Percentiles rank a stretch among this genome's conserved stretches.
phyloP scores from a whole-genome alignment of 2,888 invertebrate species.

The Scaeva pyrastri region DNA sequence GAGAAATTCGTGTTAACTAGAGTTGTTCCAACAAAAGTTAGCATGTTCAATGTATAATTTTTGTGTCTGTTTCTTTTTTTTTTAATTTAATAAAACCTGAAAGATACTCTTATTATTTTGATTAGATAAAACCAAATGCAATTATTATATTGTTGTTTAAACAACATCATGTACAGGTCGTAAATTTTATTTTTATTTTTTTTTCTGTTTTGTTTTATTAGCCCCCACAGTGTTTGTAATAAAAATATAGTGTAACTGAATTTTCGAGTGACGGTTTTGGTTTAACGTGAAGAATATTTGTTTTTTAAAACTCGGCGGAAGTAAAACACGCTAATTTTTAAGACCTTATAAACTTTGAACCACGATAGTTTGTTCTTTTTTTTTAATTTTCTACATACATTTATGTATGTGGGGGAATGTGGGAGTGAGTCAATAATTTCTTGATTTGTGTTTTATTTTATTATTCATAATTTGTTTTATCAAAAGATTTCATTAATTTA shows the following conservation, averaged over 20 bases:
- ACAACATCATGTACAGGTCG: background rate
- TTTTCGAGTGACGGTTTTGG: conserved; percentile 1
- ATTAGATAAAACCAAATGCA: conserved; percentile 41
- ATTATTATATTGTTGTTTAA: conserved; percentile 21
- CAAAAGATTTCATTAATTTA: conserved; percentile 2
- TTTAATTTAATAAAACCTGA: conserved; percentile 13
- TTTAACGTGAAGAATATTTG: background rate
- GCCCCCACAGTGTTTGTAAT: background rate
- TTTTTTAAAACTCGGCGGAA: background rate
- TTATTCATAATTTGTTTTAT: background rate
- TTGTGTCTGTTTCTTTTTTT: too few relatives aligned
- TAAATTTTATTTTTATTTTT: background rate
- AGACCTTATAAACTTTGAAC: background rate
- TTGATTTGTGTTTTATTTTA: background rate
- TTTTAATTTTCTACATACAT: background rate
- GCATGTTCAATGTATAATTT: conserved; percentile 12
- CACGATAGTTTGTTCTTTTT: background rate
- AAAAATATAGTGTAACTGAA: background rate
- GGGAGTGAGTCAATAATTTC: background rate
- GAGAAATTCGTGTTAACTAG: conserved; percentile 20
- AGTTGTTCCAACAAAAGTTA: background rate
- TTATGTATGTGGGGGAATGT: too few relatives aligned
- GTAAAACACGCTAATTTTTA: background rate
- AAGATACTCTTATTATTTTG: conserved; percentile 21
- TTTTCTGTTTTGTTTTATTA: background rate